These are phyloP conservation scores for Choloepus didactylus DNA, from an alignment of 2,797 vertebrate genomes.

Conservation along the genomic window DNA sequence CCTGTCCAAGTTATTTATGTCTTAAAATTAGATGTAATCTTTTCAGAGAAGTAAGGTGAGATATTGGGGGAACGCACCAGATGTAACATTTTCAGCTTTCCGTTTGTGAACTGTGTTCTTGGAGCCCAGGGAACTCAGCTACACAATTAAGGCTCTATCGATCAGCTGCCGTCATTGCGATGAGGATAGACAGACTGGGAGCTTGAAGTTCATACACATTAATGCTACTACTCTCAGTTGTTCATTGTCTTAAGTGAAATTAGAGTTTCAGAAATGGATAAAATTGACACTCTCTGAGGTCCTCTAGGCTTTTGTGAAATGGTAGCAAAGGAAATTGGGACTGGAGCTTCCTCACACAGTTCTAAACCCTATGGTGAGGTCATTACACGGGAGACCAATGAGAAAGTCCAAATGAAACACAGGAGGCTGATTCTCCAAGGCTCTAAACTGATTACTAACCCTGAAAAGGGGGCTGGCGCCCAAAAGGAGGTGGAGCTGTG, in stretches of 20 bases:
- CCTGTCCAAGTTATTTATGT: conserved; percentile 64
- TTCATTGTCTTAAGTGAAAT: conserved; percentile 59
- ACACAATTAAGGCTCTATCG: conserved; percentile 68
- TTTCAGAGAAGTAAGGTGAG: conserved; percentile 78
- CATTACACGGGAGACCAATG: background rate
- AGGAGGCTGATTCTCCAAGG: background rate
- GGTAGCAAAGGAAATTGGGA: background rate
- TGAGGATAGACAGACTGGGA: conserved; percentile 34
- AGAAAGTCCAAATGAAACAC: background rate
- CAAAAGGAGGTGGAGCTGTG: background rate
- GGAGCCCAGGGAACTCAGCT: conserved; percentile 31
- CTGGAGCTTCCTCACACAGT: background rate
- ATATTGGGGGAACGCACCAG: background rate
- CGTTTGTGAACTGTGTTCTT: conserved; percentile 65
- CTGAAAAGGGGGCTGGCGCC: background rate
- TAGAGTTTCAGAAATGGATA: conserved; percentile 60
- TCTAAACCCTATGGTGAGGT: background rate
- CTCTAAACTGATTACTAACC: background rate
- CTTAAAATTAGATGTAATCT: conserved; percentile 65
- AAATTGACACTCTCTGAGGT: conserved; percentile 42
- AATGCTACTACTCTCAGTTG: conserved; percentile 54
- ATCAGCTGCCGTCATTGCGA: conserved; percentile 63
- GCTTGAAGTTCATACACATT: conserved; percentile 67
- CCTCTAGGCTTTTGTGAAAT: background rate
- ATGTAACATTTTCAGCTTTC: conserved; percentile 69